Conservation (phyloP, 2,797 vertebrate genomes). For the Xenops minutus region DNA sequence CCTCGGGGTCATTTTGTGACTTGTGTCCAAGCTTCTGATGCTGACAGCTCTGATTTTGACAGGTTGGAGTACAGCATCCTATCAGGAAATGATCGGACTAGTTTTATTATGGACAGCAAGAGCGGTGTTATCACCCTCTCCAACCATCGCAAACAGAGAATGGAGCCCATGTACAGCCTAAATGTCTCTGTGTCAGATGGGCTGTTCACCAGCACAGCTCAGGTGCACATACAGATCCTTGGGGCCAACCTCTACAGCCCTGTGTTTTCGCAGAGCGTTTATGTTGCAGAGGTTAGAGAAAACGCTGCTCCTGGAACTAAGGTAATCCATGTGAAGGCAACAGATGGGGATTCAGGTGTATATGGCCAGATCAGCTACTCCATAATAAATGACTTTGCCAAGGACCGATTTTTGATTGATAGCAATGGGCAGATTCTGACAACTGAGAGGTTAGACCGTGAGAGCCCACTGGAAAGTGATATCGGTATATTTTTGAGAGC, state of each 20-base stretch:
- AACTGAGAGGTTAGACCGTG: constrained; percentile 89
- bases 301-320: constrained; percentile 87
- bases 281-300: constrained; percentile 91
- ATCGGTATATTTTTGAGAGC: constrained; percentile 86
- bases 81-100: constrained; percentile 91
- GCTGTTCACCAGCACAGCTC: constrained; percentile 93
- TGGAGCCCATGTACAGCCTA: constrained; percentile 89
- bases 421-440: constrained; percentile 87
- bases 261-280: constrained; percentile 86
- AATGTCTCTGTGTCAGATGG: constrained; percentile 96
- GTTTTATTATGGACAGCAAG: constrained; percentile 88
- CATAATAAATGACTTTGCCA: constrained; percentile 90
- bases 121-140: constrained; percentile 89
- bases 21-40: constrained; percentile 93
- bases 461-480: constrained; percentile 84
- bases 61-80: constrained; percentile 92
- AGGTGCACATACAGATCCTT: constrained; percentile 89
- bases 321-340: constrained; percentile 88
- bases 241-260: constrained; percentile 91
- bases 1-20: constrained; percentile 94
- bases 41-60: constrained; percentile 89
- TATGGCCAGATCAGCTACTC: constrained; percentile 87
- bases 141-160: constrained; percentile 87
- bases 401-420: constrained; percentile 89
- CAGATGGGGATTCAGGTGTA: constrained; percentile 87